Conservation (phyloP, 2,888 invertebrate genomes). For the Drosophila multiciliata region DNA sequence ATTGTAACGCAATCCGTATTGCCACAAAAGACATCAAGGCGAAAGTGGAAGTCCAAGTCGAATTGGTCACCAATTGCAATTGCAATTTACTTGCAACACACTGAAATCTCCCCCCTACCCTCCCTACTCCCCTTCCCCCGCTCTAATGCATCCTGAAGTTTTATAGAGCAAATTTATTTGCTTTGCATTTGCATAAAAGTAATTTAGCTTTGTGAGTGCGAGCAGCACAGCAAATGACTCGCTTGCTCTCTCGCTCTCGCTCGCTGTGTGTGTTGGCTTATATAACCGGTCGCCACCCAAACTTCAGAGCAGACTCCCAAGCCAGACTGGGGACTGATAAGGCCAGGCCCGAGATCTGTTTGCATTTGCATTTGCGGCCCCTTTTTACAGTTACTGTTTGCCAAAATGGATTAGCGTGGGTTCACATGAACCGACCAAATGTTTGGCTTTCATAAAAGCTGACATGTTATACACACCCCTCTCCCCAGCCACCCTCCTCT, state of each 20-base stretch:
- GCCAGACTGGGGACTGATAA: conserved; percentile 50
- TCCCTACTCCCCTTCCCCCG: not conserved
- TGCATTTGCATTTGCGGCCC: conserved; percentile 48
- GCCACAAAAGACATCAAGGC: conserved; percentile 52
- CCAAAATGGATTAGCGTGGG: conserved; percentile 78
- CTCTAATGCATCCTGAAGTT: conserved; percentile 36
- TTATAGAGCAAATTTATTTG: conserved; percentile 76
- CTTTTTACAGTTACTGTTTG: conserved; percentile 47
- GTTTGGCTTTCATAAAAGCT: conserved; percentile 78
- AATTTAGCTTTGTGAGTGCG: conserved; percentile 61
- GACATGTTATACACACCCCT: conserved; percentile 49
- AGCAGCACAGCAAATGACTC: conserved; percentile 43
- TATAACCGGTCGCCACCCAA: conserved; percentile 62
- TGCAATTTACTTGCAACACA: conserved; percentile 22
- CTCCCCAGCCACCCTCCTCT: not conserved
- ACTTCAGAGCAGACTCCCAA: conserved; percentile 31
- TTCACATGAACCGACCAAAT: conserved; percentile 77
- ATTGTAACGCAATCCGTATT: conserved; percentile 43
- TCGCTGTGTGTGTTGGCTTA: conserved; percentile 28
- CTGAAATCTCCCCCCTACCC: fast-evolving
- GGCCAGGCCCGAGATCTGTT: conserved; percentile 68
- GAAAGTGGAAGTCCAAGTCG: conserved; percentile 67
- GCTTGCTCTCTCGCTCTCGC: not conserved
- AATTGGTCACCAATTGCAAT: conserved; percentile 49
- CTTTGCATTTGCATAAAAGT: conserved; percentile 78